Evolutionary conservation across 2,888 invertebrate genomes (phyloP), one percentile per base, ranked within the genome.

Genomic region (Leucania comma): DNA sequence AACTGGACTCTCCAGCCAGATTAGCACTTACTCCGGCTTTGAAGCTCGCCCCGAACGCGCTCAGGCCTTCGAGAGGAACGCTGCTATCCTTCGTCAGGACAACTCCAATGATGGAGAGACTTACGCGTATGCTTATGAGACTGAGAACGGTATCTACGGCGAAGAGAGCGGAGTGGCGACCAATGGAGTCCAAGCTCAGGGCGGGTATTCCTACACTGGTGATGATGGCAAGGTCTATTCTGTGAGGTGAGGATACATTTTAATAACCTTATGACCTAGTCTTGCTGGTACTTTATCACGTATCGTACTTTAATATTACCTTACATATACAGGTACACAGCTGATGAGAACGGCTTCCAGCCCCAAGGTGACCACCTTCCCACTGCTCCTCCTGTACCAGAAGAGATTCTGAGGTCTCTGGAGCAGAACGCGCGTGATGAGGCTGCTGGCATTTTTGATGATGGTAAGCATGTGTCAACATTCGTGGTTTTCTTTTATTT

Each of bases 361-460:
- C 93, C 95, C 9, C 89, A 92, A 72, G 95, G 95, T 2, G 95
- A 94, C 51, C 95, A 95, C 72, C 85, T 96, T 8, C 96, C 96
- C 17, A 95, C 96, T 3, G 93, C 92, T 59, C 96, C 94, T 17
- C 95, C 95, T 0, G 84, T 95, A 5, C 96, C 96, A 1, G 93
- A 92, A 81, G 95, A 95, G 79, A 95, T 95, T 74, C 85, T 94
- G 72, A 91, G 89, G 79, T 91, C 94, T 71, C 72, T 95, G 73
- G 95, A 95, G 69, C 93, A 94, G 83, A 96, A 95, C 70, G 95
- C 94, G 0, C 91, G 93, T 8, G 95, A 95, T 63, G 95, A 95
- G 72, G 95, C 95, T 6, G 92, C 93, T 74, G 96, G 95, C 5
- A 94, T 95, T 64, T 94, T 86, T 66, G 95, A 95, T 64, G 95